phyloP scores from a whole-genome alignment of 2,888 invertebrate species.

The Anagyrus pseudococci region DNA sequence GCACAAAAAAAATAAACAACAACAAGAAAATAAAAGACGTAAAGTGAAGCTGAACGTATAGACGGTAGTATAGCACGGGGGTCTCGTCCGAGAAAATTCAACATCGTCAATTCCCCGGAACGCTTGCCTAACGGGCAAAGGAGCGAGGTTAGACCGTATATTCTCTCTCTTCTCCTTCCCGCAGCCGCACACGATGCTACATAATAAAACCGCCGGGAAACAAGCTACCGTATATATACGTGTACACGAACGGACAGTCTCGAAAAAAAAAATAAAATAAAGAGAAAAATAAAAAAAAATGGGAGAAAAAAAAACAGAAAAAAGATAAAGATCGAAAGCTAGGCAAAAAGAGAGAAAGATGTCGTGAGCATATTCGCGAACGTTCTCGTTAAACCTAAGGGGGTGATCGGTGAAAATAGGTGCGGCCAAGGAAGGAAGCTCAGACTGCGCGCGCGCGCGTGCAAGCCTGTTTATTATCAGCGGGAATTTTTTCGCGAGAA shows the following conservation, averaged over 20 bases:
- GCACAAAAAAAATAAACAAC: no score
- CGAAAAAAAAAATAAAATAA: not conserved
- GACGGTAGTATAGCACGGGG: no score
- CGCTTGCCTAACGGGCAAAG: no score
- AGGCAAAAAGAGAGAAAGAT: not conserved
- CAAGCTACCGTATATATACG: no score
- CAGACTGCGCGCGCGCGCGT: not conserved
- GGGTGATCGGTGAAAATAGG: not conserved
- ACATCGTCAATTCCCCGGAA: no score
- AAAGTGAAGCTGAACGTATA: no score
- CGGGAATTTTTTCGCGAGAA: not conserved
- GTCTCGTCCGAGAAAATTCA: no score
- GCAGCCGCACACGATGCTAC: not conserved
- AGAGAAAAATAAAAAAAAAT: not conserved
- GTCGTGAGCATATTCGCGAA: not conserved
- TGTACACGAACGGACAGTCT: not conserved
- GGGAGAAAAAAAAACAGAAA: not conserved
- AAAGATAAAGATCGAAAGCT: not conserved
- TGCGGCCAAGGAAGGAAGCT: not conserved
- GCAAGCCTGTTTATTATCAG: conserved; percentile 23
- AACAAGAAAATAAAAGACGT: no score
- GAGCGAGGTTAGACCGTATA: no score
- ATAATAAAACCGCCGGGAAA: conserved; percentile 8
- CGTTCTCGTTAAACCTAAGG: conserved; percentile 19
- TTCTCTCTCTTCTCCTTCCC: no score